Conservation (phyloP, 1,140 invertebrate species). For the Drosophila kohkoa region DNA sequence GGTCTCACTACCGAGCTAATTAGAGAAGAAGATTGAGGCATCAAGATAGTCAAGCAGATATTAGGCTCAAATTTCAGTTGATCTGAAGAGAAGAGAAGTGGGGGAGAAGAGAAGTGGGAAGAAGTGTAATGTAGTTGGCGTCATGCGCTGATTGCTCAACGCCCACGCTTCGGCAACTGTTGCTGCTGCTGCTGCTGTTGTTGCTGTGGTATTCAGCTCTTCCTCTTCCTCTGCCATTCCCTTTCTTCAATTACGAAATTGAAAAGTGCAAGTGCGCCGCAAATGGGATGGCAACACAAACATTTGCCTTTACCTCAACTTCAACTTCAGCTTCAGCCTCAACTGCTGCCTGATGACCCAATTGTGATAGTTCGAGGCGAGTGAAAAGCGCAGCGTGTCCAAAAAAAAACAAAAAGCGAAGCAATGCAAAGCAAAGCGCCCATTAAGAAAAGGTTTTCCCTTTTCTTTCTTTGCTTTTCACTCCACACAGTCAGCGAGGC, state of each 20-base stretch:
- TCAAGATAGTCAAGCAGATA: conserved; percentile 1
- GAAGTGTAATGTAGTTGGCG: conserved; percentile 29
- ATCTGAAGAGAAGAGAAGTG: neutral
- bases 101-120: conserved; percentile 9
- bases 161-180: conserved; percentile 71
- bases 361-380: conserved; percentile 67
- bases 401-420: conserved; percentile 12
- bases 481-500: neutral
- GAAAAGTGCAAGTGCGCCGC: conserved; percentile 77
- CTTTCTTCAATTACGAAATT: conserved; percentile 59
- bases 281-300: conserved; percentile 25
- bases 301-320: conserved; percentile 28
- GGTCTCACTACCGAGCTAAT: neutral
- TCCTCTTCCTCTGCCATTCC: conserved; percentile 10
- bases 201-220: conserved; percentile 4
- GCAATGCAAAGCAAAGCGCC: conserved; percentile 6
- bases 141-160: conserved; percentile 76
- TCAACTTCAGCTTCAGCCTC: conserved; percentile 2
- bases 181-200: conserved; percentile 19
- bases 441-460: conserved; percentile 44
- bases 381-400: conserved; percentile 53
- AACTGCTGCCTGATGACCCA: conserved; percentile 54
- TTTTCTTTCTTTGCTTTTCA: conserved; percentile 27
- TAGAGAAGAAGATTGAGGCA: conserved; percentile 13
- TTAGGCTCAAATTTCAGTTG: conserved; percentile 7